Base-by-base conservation (phyloP, 2,888 invertebrate species). In the Caenorhabditis parvicauda region DNA sequence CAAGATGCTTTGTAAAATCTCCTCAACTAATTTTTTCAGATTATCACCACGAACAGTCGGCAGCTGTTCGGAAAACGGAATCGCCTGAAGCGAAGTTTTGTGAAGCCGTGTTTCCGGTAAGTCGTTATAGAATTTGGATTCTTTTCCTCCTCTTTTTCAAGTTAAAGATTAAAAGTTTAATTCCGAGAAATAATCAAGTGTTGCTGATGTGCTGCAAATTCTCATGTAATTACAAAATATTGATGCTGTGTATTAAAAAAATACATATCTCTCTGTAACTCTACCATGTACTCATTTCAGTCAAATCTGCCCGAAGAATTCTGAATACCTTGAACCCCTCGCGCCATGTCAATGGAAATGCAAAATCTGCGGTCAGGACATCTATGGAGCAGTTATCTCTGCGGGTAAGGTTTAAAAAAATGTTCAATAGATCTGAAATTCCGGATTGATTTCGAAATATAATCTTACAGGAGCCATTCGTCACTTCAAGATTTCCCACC, bases 311-410 rank as follows among this genome's bases (percentile, higher is more conserved):
- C 79, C 80, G 22, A 57, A 67, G 45, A 70, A 74, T 54, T 66
- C 70, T 2, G 47, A 55, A 29, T 77, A 62, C 52, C 74, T 80
- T 45, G 68, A 75, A 45, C 67, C 72, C 1, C 55, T 74, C 17
- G 65, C 70, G 1, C 76, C 77, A 22, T 76, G 77, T 45, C 75
- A 80, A 43, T 80, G 80, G 80, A 64, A 59, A 39, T 80, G 80
- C 59, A 67, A 65, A 54, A 48, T 75, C 22, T 80, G 80, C 59
- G 37, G 46, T 35, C 51, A 53, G 4, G 49, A 48, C 17, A 64
- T 70, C 27, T 66, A 58, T 28, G 70, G 64, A 32, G 70, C 70
- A n/a, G 70, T 70, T 21, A 70, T 70, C 22, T 70, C 70, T n/a
- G 69, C 69, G 0, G 59, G 54, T 45, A n/a, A 14, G 25, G 28